Evolutionary conservation across 2,888 invertebrate species (phyloP), one percentile per base, ranked within the genome.

Genomic region (Camptogramma bilineatum): DNA sequence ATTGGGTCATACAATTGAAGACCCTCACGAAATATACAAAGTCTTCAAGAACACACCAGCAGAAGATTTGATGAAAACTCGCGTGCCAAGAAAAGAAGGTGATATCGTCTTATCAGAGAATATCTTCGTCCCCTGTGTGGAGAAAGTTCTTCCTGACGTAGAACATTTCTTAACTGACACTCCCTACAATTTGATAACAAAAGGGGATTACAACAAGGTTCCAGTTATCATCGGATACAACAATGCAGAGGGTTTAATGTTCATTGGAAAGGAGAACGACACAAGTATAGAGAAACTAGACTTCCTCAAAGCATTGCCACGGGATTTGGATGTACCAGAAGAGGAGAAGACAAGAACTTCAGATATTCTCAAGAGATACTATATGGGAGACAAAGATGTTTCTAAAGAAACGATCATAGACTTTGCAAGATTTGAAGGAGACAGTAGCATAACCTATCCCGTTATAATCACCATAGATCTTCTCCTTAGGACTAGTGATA

Each of bases 101-200:
- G 87, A 92, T 53, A 73, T 87, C 13, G 81, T 88, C 0, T 53
- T 88, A 39, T 90, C 91, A 18, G 92, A 92, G 69, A 89, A 89
- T 51, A 78, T 91, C 50, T 93, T 92, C 56, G 91, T 91, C 0
- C 92, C 92, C 0, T 92, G 92, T 68, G 75, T 87, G 7, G 92
- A 93, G 64, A 81, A 82, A 16, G 56, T 72, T 51, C 70, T 87
- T 28, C 66, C 77, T 16, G 78, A 74, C 2, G 66, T 76, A 1
- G 79, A 88, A 54, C 74, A 63, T 9, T 91, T 93, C 60, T 59
- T 93, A 50, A 52, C 79, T 1, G 88, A 90, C 42, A 76, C 74
- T 28, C 92, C 92, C 1, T 87, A 87, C 52, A 84, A 87, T 70
- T 74, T 91, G 47, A 66, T 92, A 0, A 68, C 66, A 1, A 78